These are phyloP conservation scores for Anhinga rufa DNA, from an alignment of 2,113 vertebrate genomes.

Conservation along the genomic window DNA sequence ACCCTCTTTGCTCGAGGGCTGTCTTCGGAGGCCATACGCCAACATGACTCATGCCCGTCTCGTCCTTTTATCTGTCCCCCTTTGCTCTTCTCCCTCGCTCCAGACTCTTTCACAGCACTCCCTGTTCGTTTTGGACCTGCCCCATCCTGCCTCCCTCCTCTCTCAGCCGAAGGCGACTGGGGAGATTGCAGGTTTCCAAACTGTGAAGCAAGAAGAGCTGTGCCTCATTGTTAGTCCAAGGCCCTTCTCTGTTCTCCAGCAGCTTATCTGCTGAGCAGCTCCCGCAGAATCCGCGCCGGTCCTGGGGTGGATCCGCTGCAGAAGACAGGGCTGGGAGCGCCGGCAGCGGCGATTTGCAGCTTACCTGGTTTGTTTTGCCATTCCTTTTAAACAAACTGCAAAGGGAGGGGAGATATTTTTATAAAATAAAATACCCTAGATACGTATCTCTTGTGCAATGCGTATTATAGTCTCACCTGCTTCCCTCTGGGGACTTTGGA, in stretches of 20 bases:
- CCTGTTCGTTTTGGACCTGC: background rate
- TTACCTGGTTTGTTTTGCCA: background rate
- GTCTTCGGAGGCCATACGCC: background rate
- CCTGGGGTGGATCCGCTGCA: background rate
- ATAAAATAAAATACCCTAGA: background rate
- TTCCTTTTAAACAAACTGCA: background rate
- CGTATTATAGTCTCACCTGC: background rate
- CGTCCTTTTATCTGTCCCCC: background rate
- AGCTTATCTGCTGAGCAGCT: background rate
- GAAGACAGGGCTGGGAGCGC: background rate
- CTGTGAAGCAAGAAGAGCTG: background rate
- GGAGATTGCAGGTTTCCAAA: background rate
- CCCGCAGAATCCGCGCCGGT: fast-evolving
- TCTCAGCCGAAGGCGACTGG: background rate
- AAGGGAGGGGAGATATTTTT: conserved; percentile 2
- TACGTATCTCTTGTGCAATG: background rate
- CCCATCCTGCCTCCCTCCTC: background rate
- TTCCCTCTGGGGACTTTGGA: background rate
- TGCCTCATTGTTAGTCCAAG: background rate
- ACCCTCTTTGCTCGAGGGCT: background rate
- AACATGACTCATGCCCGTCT: conserved; percentile 12
- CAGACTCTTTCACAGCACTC: conserved; percentile 1
- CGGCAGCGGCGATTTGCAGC: background rate
- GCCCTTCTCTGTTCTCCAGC: background rate
- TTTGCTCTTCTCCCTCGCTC: background rate